phyloP scores from a whole-genome alignment of 2,888 invertebrate species.

The Tipula helvola region DNA sequence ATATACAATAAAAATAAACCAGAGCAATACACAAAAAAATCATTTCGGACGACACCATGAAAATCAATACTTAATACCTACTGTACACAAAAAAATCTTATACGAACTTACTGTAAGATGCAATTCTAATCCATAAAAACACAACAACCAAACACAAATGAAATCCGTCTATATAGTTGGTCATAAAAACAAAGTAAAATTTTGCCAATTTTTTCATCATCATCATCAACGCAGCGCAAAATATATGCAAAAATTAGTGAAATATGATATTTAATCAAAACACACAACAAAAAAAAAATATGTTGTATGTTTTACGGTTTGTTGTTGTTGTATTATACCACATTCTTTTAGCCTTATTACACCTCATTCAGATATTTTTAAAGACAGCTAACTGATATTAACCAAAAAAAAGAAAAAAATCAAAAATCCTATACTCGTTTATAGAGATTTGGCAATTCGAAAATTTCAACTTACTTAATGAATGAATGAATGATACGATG shows the following conservation, averaged over 20 bases:
- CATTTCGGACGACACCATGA: background rate
- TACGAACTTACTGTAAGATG: background rate
- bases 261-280: background rate
- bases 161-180: background rate
- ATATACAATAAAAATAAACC: background rate
- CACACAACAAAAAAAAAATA: background rate
- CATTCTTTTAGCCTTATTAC: background rate
- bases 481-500: background rate
- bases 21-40: background rate
- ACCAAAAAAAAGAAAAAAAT: background rate
- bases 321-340: background rate
- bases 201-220: background rate
- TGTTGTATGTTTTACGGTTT: background rate
- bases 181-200: background rate
- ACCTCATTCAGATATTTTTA: background rate
- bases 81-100: background rate
- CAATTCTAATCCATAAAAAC: background rate
- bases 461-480: background rate
- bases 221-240: background rate
- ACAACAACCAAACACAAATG: background rate
- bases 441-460: background rate
- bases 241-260: background rate
- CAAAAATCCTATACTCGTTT: background rate
- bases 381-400: constrained; percentile 4
- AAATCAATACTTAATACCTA: background rate